phyloP scores from a whole-genome alignment of 1,140 invertebrate species.

The Drosophila athabasca region DNA sequence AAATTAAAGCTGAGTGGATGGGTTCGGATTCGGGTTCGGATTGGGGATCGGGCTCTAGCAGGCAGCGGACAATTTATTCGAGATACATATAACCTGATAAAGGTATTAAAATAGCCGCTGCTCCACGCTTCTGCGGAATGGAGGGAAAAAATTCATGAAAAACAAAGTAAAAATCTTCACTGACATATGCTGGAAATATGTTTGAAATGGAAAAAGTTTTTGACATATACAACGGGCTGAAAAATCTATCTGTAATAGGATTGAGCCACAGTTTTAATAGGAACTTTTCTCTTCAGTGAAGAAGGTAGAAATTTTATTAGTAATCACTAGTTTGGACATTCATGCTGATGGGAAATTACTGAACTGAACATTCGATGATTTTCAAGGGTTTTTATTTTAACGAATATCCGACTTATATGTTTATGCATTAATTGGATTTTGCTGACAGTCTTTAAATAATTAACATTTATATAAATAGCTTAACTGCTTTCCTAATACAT shows the following conservation, averaged over 20 bases:
- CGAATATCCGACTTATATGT: too few relatives aligned
- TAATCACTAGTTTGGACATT: too few relatives aligned
- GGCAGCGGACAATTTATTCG: slow-evolving; percentile 70
- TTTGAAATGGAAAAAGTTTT: slow-evolving; percentile 6
- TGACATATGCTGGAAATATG: slow-evolving; percentile 22
- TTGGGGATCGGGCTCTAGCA: slow-evolving; percentile 51
- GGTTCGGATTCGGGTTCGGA: slow-evolving; percentile 39
- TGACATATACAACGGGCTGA: background rate
- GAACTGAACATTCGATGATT: too few relatives aligned
- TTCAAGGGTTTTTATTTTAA: too few relatives aligned
- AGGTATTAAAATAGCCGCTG: slow-evolving; percentile 42
- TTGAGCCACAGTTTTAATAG: too few relatives aligned
- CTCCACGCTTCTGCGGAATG: background rate
- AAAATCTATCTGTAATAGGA: too few relatives aligned
- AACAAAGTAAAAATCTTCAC: slow-evolving; percentile 2
- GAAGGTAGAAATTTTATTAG: too few relatives aligned
- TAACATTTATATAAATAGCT: background rate
- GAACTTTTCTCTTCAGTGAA: too few relatives aligned
- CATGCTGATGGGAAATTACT: too few relatives aligned
- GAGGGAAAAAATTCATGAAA: slow-evolving; percentile 4
- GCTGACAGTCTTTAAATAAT: background rate
- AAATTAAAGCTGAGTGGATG: slow-evolving; percentile 75
- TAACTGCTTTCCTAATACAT: background rate
- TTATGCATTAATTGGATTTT: background rate
- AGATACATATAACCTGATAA: slow-evolving; percentile 51